Evolutionary conservation across 1,140 invertebrate genomes (phyloP), one percentile per base, ranked within the genome.

Genomic region (Euwallacea similis): DNA sequence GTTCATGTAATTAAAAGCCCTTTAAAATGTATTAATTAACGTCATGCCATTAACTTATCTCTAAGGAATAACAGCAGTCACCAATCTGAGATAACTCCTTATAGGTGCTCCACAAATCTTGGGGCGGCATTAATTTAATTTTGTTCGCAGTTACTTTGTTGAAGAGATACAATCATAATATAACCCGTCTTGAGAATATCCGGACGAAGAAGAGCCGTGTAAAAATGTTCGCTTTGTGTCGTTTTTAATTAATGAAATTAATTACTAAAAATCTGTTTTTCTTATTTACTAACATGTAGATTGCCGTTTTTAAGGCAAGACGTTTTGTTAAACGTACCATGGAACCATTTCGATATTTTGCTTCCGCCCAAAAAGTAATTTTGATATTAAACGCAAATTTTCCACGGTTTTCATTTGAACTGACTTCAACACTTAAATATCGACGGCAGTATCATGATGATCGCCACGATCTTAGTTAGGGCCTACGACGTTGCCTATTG

Each of bases 61-160:
- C 7, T 46, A 33, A 33, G 21, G 21, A 33, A 33, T 33, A 33
- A 33, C 21, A 33, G 1, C 21, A 33, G 47, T 50, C 2, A 2
- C 47, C 47, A 50, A 11, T 10, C 21, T 33, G 21, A 33, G 21
- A 33, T 33, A 33, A 33, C 21, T 33, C 21, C 4, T 33, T 33
- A 33, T 33, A 33, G 21, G 69, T 66, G 63, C 43, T 60, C 65
- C 58, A 71, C 60, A 71, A 71, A 71, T 71, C 69, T 71, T 66
- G 33, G 63, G 69, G 69, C 50, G 55, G 54, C 15, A 58, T 21
- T 59, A 64, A 71, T 71, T 60, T 71, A 71, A 71, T 71, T 71
- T 66, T 59, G 59, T 59, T 64, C 62, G 46, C 9, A 50, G 9
- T 50, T 50, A 33, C 21, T 33, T 33, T 33, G 21, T 33, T 33